These are phyloP conservation scores for Syrista parreyssii DNA, from an alignment of 2,888 invertebrate genomes.

Conservation along the genomic window DNA sequence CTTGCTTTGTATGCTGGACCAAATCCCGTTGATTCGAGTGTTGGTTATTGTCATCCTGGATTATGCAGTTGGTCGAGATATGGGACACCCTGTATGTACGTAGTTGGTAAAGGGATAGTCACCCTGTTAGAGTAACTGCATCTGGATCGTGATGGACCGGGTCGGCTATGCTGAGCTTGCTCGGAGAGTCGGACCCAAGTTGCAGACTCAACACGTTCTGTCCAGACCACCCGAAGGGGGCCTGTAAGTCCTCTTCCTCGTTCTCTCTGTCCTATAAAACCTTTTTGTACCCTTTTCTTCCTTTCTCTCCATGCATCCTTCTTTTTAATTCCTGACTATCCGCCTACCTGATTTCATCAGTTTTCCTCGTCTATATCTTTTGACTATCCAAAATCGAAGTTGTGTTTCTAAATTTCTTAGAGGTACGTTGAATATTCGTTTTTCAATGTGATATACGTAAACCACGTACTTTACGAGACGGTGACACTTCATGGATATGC, in stretches of 20 bases:
- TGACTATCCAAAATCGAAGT: not conserved
- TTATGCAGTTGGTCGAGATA: not conserved
- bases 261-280: not conserved
- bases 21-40: not conserved
- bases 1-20: not conserved
- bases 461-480: not conserved
- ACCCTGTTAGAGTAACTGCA: not conserved
- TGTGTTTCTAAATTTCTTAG: not conserved
- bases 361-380: not conserved
- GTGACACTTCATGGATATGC: conserved; percentile 2
- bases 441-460: too few species aligned
- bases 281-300: not conserved
- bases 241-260: not conserved
- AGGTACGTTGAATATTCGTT: too few species aligned
- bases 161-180: not conserved
- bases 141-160: not conserved
- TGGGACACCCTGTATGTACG: not conserved
- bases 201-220: not conserved
- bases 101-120: not conserved
- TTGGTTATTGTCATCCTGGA: not conserved
- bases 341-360: not conserved
- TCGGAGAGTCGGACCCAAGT: not conserved
- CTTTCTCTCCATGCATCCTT: not conserved
- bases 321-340: not conserved
- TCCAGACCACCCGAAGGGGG: not conserved